Evolutionary conservation across 2,113 vertebrate genomes (phyloP), one percentile per base, ranked within the genome.

Genomic region (Rynchops niger): DNA sequence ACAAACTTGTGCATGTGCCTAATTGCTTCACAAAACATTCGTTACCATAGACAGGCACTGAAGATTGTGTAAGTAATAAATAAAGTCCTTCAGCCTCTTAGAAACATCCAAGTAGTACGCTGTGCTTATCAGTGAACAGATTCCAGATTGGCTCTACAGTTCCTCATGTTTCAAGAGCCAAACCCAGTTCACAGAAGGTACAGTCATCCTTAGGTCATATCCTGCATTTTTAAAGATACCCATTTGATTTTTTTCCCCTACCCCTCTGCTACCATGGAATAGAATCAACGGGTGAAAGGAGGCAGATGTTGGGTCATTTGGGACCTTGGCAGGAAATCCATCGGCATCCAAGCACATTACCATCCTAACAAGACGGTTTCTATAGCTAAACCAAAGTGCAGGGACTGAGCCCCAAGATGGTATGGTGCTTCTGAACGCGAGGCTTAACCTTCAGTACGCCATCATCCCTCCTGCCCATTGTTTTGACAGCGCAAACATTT

Each of bases 201-300:
- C 34, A 22, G 19, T 10, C 30, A 56, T 38, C 32, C 30, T 76
- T 34, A 56, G 18, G 58, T 65, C 40, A 30, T 3, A 34, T 12
- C 11, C 17, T 15, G 27, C 30, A 18, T 52, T 65, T 87, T 52
- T 43, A 12, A 49, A 88, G 49, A 43, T 16, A 15, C 3, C 20
- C 43, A 4, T 8, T 42, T 32, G 16, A 0, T 5, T 62, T 71
- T 25, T 36, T 2, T 1, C 23, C 27, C 23, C 20, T 3, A 27
- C 5, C 5, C 15, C 23, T 62, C 38, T 49, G 14, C 20, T 59
- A 27, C 16, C 18, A 20, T 0, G 29, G 53, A 47, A 30, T 1
- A 52, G 42, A 86, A 69, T 11, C 43, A 23, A 12, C 2, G 21
- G 11, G 6, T 38, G 43, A 32, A 50, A 63, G 12, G 22, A 66